Evolutionary conservation across 2,888 invertebrate species (phyloP).

Genomic region (Carcina quercana): DNA sequence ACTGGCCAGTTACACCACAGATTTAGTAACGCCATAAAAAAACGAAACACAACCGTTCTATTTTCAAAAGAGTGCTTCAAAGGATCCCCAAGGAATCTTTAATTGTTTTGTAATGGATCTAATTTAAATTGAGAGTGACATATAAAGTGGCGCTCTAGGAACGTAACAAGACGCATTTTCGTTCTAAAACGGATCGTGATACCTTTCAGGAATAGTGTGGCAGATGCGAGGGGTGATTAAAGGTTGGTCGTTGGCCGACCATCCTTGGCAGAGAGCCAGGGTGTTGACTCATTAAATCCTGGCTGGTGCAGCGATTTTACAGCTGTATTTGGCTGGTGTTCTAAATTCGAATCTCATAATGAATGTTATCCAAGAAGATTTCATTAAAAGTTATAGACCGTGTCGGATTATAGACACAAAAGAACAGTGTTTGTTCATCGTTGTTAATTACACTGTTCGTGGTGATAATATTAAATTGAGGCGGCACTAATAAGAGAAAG

Average conservation of each 20-base stretch:
- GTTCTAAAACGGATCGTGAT: conserved; percentile 46
- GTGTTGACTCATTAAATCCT: conserved; percentile 22
- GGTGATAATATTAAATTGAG: too few species aligned
- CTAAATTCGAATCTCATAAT: conserved; percentile 23
- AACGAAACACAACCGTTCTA: conserved; percentile 5
- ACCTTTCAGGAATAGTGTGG: conserved; percentile 24
- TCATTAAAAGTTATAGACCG: too few species aligned
- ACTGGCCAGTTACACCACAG: conserved; percentile 11
- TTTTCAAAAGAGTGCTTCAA: conserved; percentile 1
- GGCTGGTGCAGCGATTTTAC: conserved; percentile 26
- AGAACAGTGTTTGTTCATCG: too few species aligned
- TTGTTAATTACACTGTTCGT: too few species aligned
- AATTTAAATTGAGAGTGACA: conserved; percentile 22
- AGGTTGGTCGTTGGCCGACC: conserved; percentile 53
- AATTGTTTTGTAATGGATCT: conserved; percentile 7
- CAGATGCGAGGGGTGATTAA: conserved; percentile 36
- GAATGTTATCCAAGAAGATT: too few species aligned
- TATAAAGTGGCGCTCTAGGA: conserved; percentile 22
- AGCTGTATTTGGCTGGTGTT: conserved; percentile 32
- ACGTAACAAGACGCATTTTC: conserved; percentile 35
- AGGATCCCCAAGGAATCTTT: background rate
- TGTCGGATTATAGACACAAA: too few species aligned
- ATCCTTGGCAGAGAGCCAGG: conserved; percentile 56
- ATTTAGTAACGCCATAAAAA: conserved; percentile 13
- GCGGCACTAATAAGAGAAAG: too few species aligned